phyloP scores from a whole-genome alignment of 2,113 vertebrate species.

The Phrynocephalus versicolor region DNA sequence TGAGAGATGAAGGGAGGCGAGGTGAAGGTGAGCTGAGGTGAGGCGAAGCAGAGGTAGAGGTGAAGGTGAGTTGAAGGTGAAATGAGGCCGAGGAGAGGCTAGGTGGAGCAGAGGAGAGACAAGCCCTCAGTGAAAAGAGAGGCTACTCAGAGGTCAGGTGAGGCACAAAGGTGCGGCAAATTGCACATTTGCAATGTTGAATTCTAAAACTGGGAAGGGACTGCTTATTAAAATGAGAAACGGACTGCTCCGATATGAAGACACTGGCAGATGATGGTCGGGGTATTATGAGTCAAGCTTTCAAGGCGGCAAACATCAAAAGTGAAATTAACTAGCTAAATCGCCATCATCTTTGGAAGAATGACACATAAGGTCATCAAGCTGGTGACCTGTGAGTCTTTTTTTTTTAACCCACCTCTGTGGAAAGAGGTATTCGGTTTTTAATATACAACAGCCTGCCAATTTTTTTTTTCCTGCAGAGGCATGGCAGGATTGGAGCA shows the following conservation, averaged over 20 bases:
- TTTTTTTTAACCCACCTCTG: background rate
- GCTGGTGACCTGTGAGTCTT: background rate
- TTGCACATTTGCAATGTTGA: background rate
- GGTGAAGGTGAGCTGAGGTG: no score
- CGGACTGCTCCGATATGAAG: no score
- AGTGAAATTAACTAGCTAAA: constrained; percentile 29
- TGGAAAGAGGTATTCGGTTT: background rate
- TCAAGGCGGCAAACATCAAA: background rate
- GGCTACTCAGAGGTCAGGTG: no score
- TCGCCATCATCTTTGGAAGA: constrained; percentile 8
- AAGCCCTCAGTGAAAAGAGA: no score
- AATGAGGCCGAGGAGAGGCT: no score
- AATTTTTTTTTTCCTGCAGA: background rate
- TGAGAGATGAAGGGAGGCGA: no score
- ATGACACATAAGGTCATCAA: constrained; percentile 27
- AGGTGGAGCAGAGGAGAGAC: no score
- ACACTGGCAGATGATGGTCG: background rate
- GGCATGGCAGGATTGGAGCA: background rate
- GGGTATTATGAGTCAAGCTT: constrained; percentile 1
- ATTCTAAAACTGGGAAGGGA: background rate
- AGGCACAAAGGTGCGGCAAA: background rate
- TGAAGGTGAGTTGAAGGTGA: no score
- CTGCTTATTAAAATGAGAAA: no score
- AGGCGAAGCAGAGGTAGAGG: no score
- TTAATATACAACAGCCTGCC: constrained; percentile 18